phyloP scores from a whole-genome alignment of 2,888 invertebrate species.

The Drosophila prolongata region DNA sequence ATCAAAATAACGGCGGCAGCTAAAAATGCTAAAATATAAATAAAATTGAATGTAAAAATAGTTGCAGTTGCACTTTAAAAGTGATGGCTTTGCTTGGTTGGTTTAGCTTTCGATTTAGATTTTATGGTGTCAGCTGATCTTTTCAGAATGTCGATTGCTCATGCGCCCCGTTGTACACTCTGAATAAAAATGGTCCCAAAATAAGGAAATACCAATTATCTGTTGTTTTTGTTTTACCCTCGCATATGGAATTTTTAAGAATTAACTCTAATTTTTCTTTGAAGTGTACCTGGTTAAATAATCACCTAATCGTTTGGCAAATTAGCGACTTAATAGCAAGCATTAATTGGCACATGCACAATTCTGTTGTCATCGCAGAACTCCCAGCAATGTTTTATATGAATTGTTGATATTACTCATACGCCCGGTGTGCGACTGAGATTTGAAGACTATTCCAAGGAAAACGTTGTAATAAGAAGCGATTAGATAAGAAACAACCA shows the following conservation, averaged over 20 bases:
- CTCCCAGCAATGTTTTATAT: conserved; percentile 13
- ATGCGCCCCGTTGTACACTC: conserved; percentile 16
- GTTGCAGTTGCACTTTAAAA: conserved; percentile 41
- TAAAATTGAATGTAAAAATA: conserved; percentile 36
- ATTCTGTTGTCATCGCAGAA: conserved; percentile 8
- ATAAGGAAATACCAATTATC: too few species aligned
- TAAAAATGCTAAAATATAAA: conserved; percentile 40
- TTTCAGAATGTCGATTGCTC: conserved; percentile 15
- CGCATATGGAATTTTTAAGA: too few species aligned
- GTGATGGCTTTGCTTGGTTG: conserved; percentile 29
- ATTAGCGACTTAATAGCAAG: conserved; percentile 13
- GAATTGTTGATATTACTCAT: conserved; percentile 34
- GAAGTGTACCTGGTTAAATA: background rate
- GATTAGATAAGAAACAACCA: conserved; percentile 15
- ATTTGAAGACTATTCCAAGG: conserved; percentile 30
- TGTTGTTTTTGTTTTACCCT: too few species aligned
- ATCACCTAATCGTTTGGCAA: conserved; percentile 12
- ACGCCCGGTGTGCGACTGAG: conserved; percentile 23
- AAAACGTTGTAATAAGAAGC: conserved; percentile 11
- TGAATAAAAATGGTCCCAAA: background rate
- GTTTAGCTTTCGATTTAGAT: conserved; percentile 36
- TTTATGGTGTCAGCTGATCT: conserved; percentile 18
- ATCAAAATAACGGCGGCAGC: conserved; percentile 21
- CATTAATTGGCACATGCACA: conserved; percentile 15
- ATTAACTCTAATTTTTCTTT: background rate